Evolutionary conservation across 2,113 vertebrate genomes (phyloP).

Genomic region (Willisornis vidua): DNA sequence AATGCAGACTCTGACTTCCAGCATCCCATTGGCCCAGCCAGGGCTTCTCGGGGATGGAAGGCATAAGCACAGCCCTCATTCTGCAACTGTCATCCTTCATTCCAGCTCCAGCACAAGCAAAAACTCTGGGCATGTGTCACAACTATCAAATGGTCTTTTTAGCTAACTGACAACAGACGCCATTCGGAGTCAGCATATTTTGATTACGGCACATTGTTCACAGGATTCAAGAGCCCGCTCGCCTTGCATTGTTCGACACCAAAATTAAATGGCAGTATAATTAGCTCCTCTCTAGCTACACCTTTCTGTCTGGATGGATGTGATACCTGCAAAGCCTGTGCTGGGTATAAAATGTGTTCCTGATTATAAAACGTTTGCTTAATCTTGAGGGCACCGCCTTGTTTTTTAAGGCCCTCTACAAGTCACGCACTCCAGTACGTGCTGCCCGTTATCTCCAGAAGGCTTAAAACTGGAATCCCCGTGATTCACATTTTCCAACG

Average conservation of each 20-base stretch:
- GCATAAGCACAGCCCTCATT: neutral
- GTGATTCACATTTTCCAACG: conserved; percentile 52
- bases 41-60: neutral
- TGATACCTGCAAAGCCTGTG: neutral
- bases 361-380: conserved; percentile 5
- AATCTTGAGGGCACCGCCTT: conserved; percentile 41
- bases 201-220: neutral
- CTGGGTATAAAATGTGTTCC: conserved; percentile 7
- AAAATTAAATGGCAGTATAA: neutral
- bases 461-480: conserved; percentile 56
- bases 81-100: neutral
- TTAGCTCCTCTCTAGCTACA: neutral
- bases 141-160: neutral
- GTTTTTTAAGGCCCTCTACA: conserved; percentile 46
- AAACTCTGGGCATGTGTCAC: neutral
- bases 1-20: neutral
- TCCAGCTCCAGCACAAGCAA: neutral
- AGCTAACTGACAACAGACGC: neutral
- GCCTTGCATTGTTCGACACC: neutral
- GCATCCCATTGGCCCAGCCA: accelerated
- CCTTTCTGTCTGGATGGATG: neutral
- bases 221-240: neutral
- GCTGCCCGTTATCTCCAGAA: conserved; percentile 49
- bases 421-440: conserved; percentile 39
- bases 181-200: neutral